Percentiles rank a stretch among this genome's conserved stretches.
Evolutionary conservation across 1,140 invertebrate species (phyloP).

Genomic region (Eurosta solidaginis): DNA sequence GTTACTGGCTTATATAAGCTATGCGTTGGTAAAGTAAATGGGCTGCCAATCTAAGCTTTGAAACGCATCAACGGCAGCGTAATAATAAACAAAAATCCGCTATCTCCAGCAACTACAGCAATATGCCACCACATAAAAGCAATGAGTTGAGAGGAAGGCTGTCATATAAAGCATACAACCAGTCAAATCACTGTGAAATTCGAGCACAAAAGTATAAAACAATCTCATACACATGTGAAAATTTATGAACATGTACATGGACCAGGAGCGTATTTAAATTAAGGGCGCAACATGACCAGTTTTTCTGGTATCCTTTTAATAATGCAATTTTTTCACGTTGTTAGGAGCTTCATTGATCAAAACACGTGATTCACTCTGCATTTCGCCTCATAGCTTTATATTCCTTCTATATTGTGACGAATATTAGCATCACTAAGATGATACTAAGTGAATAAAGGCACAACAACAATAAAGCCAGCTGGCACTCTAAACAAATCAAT

Average conservation of each 20-base stretch:
- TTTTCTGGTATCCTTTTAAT: no score
- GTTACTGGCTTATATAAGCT: background rate
- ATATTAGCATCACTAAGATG: no score
- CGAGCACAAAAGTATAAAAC: background rate
- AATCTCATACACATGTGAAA: background rate
- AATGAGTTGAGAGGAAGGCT: background rate
- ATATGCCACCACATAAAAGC: background rate
- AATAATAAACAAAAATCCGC: conserved; percentile 23
- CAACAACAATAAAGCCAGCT: no score
- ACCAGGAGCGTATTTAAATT: no score
- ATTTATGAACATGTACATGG: background rate
- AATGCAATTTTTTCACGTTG: no score
- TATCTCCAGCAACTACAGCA: background rate
- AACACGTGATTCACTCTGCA: no score
- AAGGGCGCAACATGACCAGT: no score
- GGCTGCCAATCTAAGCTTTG: background rate
- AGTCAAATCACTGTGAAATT: background rate
- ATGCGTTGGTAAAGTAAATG: background rate
- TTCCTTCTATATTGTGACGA: no score
- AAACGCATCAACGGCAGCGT: background rate
- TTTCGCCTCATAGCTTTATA: no score
- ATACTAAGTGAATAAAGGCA: no score
- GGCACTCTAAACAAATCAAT: no score
- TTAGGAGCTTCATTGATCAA: no score
- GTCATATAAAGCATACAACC: background rate